These are phyloP conservation scores for Leptopilina drosophilae DNA, from an alignment of 2,888 invertebrate genomes.

Conservation along the genomic window DNA sequence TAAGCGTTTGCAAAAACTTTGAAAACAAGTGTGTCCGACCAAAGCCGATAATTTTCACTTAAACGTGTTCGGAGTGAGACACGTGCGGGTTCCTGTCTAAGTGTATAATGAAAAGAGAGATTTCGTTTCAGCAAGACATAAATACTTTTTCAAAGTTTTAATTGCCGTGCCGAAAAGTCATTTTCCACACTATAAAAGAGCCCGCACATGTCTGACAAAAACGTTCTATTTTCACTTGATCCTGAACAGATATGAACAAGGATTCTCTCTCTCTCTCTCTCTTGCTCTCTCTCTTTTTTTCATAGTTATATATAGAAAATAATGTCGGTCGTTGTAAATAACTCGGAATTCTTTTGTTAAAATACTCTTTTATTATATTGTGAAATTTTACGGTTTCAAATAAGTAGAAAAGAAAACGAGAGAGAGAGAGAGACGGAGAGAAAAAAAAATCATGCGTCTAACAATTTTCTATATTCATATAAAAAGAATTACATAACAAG, in stretches of 20 bases:
- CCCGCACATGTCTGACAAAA: conserved; percentile 24
- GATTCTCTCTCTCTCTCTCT: neutral
- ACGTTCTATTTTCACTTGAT: neutral
- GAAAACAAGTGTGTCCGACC: neutral
- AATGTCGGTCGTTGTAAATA: neutral
- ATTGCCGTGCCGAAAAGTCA: neutral
- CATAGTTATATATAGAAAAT: neutral
- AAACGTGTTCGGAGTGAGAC: neutral
- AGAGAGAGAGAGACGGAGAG: neutral
- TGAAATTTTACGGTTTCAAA: neutral
- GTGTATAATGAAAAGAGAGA: neutral
- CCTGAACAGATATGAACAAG: neutral
- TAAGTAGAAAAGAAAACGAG: neutral
- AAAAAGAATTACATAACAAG: neutral
- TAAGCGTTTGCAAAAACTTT: neutral
- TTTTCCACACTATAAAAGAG: neutral
- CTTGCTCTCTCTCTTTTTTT: neutral
- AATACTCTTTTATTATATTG: neutral
- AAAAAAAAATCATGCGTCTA: neutral
- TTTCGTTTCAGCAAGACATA: conserved; percentile 5
- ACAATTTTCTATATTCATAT: too few relatives aligned
- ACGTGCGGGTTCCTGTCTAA: neutral
- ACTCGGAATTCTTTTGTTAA: neutral
- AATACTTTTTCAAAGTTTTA: neutral
- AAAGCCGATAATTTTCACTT: neutral